Conservation (phyloP, 2,888 invertebrate genomes). For the Macrophya annulata region DNA sequence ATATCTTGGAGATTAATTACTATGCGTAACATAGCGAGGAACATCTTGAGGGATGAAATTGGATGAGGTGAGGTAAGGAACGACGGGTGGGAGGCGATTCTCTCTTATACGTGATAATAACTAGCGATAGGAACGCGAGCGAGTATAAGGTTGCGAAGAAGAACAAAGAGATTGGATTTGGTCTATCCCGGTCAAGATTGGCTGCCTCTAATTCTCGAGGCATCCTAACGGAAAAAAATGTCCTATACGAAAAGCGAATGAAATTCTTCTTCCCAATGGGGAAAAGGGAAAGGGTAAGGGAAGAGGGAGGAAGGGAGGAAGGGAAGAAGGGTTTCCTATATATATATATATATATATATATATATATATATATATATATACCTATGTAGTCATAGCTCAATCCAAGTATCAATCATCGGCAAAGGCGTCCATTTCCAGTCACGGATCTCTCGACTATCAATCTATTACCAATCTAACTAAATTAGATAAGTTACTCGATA, state of each 20-base stretch:
- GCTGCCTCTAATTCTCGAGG: slow-evolving; percentile 14
- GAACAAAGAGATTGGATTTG: slow-evolving; percentile 40
- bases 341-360: background rate
- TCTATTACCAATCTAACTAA: slow-evolving; percentile 25
- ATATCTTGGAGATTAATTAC: slow-evolving; percentile 31
- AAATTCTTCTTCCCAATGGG: background rate
- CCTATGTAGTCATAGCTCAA: background rate
- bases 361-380: background rate
- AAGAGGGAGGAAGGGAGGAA: too few species aligned
- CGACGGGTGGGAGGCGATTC: background rate
- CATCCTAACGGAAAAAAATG: slow-evolving; percentile 10
- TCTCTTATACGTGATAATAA: slow-evolving; percentile 36
- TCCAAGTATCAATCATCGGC: slow-evolving; percentile 42
- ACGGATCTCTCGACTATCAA: slow-evolving; percentile 36
- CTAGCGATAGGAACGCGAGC: slow-evolving; percentile 20
- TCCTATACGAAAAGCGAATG: background rate
- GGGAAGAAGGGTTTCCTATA: too few species aligned
- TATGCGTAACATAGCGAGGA: slow-evolving; percentile 13
- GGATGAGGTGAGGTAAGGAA: background rate
- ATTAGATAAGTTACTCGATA: slow-evolving; percentile 45
- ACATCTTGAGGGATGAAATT: slow-evolving; percentile 28
- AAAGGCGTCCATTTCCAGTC: background rate
- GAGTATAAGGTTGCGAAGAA: background rate
- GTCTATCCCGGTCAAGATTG: slow-evolving; percentile 45
- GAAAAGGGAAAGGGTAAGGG: background rate